A percentile compares a stretch with the other conserved stretches of the same genome.
Conservation (phyloP, 2,113 vertebrate species). For the Grus americana region DNA sequence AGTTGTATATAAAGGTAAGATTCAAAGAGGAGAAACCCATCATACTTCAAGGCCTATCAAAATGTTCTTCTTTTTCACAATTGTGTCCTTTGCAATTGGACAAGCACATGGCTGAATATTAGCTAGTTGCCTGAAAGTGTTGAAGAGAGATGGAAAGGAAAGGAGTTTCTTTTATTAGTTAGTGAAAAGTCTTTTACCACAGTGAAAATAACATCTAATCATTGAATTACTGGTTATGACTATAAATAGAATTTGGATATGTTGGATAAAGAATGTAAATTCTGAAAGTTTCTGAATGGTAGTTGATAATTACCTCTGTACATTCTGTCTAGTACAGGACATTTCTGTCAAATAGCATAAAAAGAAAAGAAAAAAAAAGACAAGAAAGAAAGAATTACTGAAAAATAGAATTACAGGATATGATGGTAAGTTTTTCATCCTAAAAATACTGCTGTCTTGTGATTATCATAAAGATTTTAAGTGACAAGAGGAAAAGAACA, state of each 20-base stretch:
- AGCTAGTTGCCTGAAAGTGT: neutral
- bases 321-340: neutral
- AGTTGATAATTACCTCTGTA: neutral
- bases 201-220: neutral
- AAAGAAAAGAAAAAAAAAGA: neutral
- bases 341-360: neutral
- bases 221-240: neutral
- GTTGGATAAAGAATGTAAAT: neutral
- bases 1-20: neutral
- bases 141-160: neutral
- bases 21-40: neutral
- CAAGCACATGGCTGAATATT: neutral
- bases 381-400: neutral
- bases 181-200: neutral
- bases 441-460: neutral
- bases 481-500: neutral
- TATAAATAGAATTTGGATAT: neutral
- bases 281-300: neutral
- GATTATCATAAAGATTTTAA: neutral
- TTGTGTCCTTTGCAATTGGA: neutral
- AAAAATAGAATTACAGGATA: neutral
- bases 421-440: neutral
- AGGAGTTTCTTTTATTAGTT: neutral
- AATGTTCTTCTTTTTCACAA: neutral
- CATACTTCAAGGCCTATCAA: neutral